Percentiles rank a stretch among this genome's conserved stretches.
These are phyloP conservation scores for Dynastes grantii DNA, from an alignment of 2,888 invertebrate species.

Conservation along the genomic window DNA sequence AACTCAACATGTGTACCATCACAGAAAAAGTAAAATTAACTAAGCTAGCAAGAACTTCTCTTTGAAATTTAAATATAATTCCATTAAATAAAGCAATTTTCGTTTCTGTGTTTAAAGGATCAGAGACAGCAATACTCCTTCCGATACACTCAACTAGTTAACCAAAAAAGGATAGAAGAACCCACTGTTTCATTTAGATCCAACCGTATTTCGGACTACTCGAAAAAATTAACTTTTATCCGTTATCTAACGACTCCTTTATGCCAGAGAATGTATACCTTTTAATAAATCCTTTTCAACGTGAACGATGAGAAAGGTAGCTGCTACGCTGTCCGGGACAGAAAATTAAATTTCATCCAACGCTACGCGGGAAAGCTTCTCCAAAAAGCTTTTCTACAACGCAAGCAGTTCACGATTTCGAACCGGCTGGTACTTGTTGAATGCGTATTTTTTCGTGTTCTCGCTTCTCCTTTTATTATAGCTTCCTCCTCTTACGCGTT, in stretches of 20 bases:
- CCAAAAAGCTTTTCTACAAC: neutral
- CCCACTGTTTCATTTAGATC: neutral
- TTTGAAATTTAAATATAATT: too few relatives aligned
- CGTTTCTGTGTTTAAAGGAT: too few relatives aligned
- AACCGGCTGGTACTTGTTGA: constrained; percentile 8
- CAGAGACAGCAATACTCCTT: neutral
- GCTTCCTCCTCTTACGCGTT: too few relatives aligned
- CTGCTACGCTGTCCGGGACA: neutral
- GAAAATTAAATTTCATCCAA: constrained; percentile 16
- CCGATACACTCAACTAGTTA: neutral
- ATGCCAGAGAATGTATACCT: neutral
- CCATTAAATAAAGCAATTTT: too few relatives aligned
- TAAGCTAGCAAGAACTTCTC: too few relatives aligned
- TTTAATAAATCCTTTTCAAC: constrained; percentile 23
- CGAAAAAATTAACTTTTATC: constrained; percentile 24
- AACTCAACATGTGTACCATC: too few relatives aligned
- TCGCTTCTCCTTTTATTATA: neutral
- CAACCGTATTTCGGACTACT: neutral
- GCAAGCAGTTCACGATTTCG: neutral
- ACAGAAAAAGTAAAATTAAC: too few relatives aligned
- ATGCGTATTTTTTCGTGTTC: constrained; percentile 3
- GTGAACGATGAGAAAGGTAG: neutral
- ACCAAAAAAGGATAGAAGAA: neutral
- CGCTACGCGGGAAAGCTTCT: neutral
- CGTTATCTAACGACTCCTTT: constrained; percentile 11